These are phyloP conservation scores for Zoanthus solanderi DNA, from an alignment of 92 coral and sea anemone species.

Conservation along the genomic window DNA sequence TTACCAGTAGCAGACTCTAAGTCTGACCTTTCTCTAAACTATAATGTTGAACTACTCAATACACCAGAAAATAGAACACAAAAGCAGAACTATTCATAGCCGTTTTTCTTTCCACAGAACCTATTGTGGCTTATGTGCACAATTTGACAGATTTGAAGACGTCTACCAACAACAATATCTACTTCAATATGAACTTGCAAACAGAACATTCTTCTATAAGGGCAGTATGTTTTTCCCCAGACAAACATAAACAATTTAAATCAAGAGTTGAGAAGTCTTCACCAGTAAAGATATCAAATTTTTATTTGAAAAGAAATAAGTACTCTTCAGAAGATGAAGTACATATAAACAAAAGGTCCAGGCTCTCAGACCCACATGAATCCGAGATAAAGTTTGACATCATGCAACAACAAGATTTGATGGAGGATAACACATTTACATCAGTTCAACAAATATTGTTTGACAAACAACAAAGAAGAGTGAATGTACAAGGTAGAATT, in stretches of 20 bases:
- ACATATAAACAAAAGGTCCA: slow-evolving; percentile 64
- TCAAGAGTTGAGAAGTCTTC: slow-evolving; percentile 61
- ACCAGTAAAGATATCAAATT: slow-evolving; percentile 30
- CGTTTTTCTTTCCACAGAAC: neutral
- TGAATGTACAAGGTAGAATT: slow-evolving; percentile 20
- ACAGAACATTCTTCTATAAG: slow-evolving; percentile 43
- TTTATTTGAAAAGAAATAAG: slow-evolving; percentile 45
- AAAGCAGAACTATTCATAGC: no score
- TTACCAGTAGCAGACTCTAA: no score
- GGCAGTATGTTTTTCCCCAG: slow-evolving; percentile 74
- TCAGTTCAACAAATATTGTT: neutral
- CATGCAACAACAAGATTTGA: neutral
- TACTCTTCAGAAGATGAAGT: slow-evolving; percentile 62
- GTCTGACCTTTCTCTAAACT: no score
- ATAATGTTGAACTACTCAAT: no score
- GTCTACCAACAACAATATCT: slow-evolving; percentile 61
- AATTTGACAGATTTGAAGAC: slow-evolving; percentile 64
- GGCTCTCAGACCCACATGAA: slow-evolving; percentile 42
- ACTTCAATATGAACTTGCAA: slow-evolving; percentile 66
- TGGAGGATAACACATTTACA: neutral
- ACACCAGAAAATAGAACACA: no score
- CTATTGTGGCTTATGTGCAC: slow-evolving; percentile 69
- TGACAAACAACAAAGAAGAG: neutral
- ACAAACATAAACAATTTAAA: slow-evolving; percentile 65
- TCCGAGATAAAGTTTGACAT: slow-evolving; percentile 41